Conservation (phyloP, 2,113 vertebrate species). For the Bombycilla garrulus region DNA sequence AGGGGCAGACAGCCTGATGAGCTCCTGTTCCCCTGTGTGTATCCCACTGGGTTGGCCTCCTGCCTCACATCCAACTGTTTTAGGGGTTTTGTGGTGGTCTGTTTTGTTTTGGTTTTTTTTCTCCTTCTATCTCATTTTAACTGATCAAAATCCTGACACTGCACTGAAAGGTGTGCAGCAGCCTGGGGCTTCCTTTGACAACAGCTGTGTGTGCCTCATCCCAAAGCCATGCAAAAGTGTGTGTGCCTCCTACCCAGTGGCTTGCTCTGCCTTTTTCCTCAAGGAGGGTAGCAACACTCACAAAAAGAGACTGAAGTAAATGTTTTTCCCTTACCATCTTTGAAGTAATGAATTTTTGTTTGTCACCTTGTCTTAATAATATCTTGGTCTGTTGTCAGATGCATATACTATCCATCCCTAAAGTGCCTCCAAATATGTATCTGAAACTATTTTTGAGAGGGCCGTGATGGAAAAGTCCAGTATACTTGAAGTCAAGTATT, state of each 20-base stretch:
- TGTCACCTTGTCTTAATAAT: not conserved
- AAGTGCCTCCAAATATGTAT: not conserved
- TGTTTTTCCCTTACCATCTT: not conserved
- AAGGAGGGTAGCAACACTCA: not conserved
- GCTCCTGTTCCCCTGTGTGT: not conserved
- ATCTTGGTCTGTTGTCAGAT: not conserved
- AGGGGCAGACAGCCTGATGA: not conserved
- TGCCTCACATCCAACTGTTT: not conserved
- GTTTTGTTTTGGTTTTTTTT: not conserved
- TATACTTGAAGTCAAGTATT: not conserved
- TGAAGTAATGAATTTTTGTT: not conserved
- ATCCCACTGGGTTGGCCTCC: not conserved
- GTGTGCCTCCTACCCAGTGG: not conserved
- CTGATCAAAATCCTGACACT: not conserved
- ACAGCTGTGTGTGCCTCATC: not conserved
- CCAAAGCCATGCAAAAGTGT: not conserved
- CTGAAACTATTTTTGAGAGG: not conserved
- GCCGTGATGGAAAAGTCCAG: not conserved
- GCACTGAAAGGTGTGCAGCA: not conserved
- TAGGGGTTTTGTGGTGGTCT: not conserved
- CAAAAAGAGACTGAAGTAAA: not conserved
- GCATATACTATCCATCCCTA: not conserved
- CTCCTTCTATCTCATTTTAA: not conserved
- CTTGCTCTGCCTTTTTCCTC: not conserved
- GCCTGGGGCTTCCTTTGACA: not conserved